Base-by-base conservation (phyloP, 2,888 invertebrate species). In the Troglohyphantes excavatus region DNA sequence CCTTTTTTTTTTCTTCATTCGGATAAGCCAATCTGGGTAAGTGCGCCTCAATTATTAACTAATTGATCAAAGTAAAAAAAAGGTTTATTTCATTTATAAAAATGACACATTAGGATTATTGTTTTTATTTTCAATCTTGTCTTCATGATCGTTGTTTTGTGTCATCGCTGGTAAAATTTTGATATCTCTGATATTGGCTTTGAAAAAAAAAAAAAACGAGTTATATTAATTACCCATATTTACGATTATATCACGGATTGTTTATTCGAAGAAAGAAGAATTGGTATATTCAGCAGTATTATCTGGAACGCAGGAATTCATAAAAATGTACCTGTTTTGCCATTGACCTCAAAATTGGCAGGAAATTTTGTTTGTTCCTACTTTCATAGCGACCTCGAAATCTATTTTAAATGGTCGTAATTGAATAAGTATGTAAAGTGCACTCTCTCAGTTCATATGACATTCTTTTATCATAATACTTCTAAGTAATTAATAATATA, bases 291-390 rank as follows among this genome's bases (percentile, higher is more conserved):
- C 33, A 68, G 29, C 21, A 68, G 33, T 33, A 9, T 9, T 33
- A 61, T 75, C 29, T 75, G 26, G 75, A 61, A 2, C 61, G 17
- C 0, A 2, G 23, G 65, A 78, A 39, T 63, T 63, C n/a, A 65
- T 65, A 11, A n/a, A n/a, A 43, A 63, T 43, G 17, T 63, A 78
- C 82, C 33, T 59, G 53, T 82, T 82, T 87, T 70, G 79, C 39
- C 76, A 87, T 72, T 87, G 87, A 87, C 87, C 87, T 73, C 87
- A 68, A 87, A 85, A 46, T 81, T 26, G 23, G 53, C n/a, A 21
- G 26, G 61, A 46, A 33, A 75, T 29, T 70, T 61, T 82, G 23
- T 70, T 82, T 82, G 82, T 82, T 39, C 11, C 29, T 59, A 13
- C 61, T 65, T 65, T 21, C 63, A 61, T 43, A 23, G 11, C 33